Evolutionary conservation across 2,797 vertebrate genomes (phyloP), one percentile per base, ranked within the genome.

Genomic region (Sebastes hubbsi): DNA sequence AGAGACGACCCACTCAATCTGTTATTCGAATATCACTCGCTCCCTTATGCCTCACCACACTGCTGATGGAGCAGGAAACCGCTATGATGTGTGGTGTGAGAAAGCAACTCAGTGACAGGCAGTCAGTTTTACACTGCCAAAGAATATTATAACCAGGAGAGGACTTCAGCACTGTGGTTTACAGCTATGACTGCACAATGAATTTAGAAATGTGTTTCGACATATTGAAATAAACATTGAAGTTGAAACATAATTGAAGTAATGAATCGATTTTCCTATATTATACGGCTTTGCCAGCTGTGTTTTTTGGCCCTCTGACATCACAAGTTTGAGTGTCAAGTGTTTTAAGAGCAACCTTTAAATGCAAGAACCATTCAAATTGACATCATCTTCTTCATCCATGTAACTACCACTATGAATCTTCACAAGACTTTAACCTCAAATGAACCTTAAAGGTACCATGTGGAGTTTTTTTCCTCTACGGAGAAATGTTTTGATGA

Each of bases 61-160:
- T 72, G 82, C 89, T 89, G 91, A 91, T 88, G 84, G 83, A 90
- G 88, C 81, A 91, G 87, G 81, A 90, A 94, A 89, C 84, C 54
- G 3, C 86, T 87, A 88, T 62, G 86, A 90, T 92, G 84, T 87
- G 80, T n/a, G 68, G 85, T 70, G 80, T 59, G 52, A 82, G 82
- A 79, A 62, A 75, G 80, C 75, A 75, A 29, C 73, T 77, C 78
- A 60, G 80, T 85, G 82, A 89, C 82, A 89, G 74, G 55, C 83
- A 69, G 71, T 81, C 62, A 60, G 49, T 78, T 87, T 75, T 77
- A 64, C 1, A 10, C 46, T 80, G 81, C 89, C 42, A 16, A 72
- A 58, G 77, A 60, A 55, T 78, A 75, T 87, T 78, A 75, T 25
- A 30, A 76, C 52, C 68, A 67, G 67, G 65, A 68, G 54, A 67